A percentile compares a stretch with the other conserved stretches of the same genome.
These are phyloP conservation scores for Canis aureus DNA, from an alignment of 2,113 vertebrate species.

Conservation along the genomic window DNA sequence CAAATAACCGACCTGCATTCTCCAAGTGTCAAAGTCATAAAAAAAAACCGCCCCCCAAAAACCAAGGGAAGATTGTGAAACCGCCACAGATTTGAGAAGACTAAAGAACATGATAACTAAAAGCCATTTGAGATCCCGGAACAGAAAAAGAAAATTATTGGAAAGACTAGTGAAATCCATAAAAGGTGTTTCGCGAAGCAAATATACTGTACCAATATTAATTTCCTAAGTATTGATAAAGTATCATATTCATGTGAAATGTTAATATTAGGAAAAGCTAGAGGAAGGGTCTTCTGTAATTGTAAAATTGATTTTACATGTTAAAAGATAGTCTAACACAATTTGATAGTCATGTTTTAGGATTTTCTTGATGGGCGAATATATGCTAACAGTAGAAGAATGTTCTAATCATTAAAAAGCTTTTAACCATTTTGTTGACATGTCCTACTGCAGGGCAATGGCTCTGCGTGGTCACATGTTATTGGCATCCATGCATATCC, in stretches of 20 bases:
- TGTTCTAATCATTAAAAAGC: background rate
- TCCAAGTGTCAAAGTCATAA: background rate
- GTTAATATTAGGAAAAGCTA: background rate
- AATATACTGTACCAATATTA: background rate
- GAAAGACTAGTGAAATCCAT: background rate
- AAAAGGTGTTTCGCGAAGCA: background rate
- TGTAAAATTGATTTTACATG: background rate
- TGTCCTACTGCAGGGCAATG: background rate
- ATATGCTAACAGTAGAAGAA: background rate
- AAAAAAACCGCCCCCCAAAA: background rate
- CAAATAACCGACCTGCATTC: background rate
- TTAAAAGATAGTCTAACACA: background rate
- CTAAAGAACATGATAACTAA: background rate
- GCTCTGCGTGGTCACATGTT: background rate
- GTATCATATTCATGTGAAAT: background rate
- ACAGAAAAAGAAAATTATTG: background rate
- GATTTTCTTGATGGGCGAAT: slow-evolving; percentile 20
- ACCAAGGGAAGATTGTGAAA: background rate
- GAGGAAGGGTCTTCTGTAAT: background rate
- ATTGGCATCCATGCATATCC: background rate
- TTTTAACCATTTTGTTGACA: background rate
- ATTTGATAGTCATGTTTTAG: background rate
- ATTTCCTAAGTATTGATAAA: slow-evolving; percentile 20
- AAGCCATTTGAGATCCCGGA: background rate
- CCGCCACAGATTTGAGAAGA: background rate